Conservation (phyloP, 1,140 invertebrate genomes). For the Tachypleus tridentatus region DNA sequence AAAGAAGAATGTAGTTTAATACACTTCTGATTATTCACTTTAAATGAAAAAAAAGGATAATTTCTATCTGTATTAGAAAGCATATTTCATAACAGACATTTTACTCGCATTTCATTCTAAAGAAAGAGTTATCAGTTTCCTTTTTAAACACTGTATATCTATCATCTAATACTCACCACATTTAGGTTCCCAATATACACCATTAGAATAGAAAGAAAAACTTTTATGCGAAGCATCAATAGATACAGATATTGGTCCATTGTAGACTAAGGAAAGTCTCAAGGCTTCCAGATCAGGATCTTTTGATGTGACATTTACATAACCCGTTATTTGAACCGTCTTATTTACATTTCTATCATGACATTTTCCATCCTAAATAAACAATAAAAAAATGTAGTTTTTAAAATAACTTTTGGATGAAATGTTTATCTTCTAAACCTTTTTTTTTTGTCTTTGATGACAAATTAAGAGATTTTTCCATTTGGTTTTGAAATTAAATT, state of each 20-base stretch:
- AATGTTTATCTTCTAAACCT: not conserved
- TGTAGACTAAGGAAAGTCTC: constrained; percentile 68
- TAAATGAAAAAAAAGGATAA: too few species aligned
- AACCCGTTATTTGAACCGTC: constrained; percentile 65
- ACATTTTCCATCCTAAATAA: constrained; percentile 72
- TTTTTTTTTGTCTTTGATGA: not conserved
- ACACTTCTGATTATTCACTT: too few species aligned
- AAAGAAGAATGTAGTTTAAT: too few species aligned
- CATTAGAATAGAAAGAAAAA: constrained; percentile 81
- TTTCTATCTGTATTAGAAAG: too few species aligned
- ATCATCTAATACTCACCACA: constrained; percentile 51
- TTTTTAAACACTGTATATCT: not conserved
- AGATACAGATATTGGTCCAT: constrained; percentile 82
- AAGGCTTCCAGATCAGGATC: constrained; percentile 56
- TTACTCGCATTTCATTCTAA: too few species aligned
- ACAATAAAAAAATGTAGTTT: constrained; percentile 3
- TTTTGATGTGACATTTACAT: constrained; percentile 68
- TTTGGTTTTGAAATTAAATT: too few species aligned
- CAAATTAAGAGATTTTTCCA: not conserved
- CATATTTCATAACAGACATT: too few species aligned
- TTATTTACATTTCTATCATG: constrained; percentile 59
- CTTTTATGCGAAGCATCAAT: constrained; percentile 78
- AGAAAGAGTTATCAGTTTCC: not conserved
- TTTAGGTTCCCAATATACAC: constrained; percentile 76
- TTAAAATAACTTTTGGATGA: not conserved